These are phyloP conservation scores for Heliconius hortense DNA, from an alignment of 2,888 invertebrate species.

Conservation along the genomic window DNA sequence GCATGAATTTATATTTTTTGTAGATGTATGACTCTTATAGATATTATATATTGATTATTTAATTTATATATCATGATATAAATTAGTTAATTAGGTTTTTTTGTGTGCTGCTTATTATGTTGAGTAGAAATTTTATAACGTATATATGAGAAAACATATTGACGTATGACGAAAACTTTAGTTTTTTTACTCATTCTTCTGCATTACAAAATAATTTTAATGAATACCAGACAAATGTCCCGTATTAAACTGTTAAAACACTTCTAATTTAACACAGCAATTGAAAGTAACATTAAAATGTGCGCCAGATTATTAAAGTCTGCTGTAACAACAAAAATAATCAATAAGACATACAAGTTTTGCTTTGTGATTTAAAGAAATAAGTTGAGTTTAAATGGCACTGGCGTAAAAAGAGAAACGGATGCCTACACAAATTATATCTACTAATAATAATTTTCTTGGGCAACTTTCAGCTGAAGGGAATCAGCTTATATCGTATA, in stretches of 20 bases:
- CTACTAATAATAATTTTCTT: slow-evolving; percentile 45
- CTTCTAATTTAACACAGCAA: not conserved
- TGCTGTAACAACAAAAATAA: not conserved
- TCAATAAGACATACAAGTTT: not conserved
- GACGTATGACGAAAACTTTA: not conserved
- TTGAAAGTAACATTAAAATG: slow-evolving; percentile 1
- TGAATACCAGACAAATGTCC: not conserved
- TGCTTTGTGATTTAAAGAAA: not conserved
- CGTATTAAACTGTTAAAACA: not conserved
- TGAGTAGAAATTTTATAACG: not conserved
- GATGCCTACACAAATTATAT: not conserved
- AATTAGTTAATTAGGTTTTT: not conserved
- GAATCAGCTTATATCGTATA: slow-evolving; percentile 81
- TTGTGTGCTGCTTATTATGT: not conserved
- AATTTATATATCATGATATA: not conserved
- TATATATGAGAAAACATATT: not conserved
- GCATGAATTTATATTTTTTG: not conserved
- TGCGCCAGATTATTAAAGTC: not conserved
- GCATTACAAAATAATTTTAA: not conserved
- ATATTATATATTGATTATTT: not conserved
- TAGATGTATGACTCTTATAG: not conserved
- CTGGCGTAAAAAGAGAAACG: slow-evolving; percentile 3
- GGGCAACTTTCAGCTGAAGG: slow-evolving; percentile 76
- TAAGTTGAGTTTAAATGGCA: not conserved
- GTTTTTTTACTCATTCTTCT: not conserved